Evolutionary conservation across 2,797 vertebrate species (phyloP).

Genomic region (Varecia variegata): DNA sequence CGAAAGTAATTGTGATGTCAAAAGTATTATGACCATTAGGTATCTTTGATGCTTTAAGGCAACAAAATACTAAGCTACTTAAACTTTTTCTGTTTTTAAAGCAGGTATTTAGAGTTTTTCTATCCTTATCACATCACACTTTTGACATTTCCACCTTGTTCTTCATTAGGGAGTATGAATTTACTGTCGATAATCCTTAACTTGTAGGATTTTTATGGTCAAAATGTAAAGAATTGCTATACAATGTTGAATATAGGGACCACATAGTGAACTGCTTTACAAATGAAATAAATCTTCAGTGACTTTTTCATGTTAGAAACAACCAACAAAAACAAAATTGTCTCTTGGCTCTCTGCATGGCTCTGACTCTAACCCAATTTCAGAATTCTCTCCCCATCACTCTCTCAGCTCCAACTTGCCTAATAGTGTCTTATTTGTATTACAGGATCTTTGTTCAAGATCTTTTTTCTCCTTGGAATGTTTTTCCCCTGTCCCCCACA

Average conservation of each 20-base stretch:
- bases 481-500: not conserved
- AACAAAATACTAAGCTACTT: not conserved
- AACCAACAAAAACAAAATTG: not conserved
- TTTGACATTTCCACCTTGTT: not conserved
- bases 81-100: not conserved
- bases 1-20: not conserved
- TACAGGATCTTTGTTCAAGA: not conserved
- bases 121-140: not conserved
- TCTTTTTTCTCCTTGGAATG: not conserved
- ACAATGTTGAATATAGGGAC: not conserved
- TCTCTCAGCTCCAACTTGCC: not conserved
- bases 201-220: not conserved
- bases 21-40: not conserved
- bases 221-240: not conserved
- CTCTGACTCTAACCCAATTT: not conserved
- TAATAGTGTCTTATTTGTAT: not conserved
- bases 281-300: not conserved
- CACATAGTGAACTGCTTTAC: not conserved
- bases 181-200: not conserved
- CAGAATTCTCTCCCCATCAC: not conserved
- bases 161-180: not conserved
- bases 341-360: not conserved
- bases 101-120: not conserved
- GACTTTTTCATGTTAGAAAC: not conserved
- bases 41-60: not conserved